Percentiles rank a stretch among this genome's conserved stretches.
Evolutionary conservation across 2,113 vertebrate genomes (phyloP).

Genomic region (Platichthys flesus): DNA sequence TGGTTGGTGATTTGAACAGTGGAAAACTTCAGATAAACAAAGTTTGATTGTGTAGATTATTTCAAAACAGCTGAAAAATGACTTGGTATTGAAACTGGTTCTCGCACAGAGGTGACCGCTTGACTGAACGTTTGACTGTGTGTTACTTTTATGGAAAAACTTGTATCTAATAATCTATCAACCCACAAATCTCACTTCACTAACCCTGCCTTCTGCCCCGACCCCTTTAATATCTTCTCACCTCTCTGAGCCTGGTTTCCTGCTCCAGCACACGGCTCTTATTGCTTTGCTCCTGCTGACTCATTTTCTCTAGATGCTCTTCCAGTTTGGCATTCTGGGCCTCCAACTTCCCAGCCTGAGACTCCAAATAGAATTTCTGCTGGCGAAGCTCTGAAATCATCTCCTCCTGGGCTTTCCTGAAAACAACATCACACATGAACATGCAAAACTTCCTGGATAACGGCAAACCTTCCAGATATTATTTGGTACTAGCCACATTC

Average conservation of each 20-base stretch:
- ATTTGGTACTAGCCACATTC: neutral
- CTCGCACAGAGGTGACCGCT: neutral
- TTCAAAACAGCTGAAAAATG: neutral
- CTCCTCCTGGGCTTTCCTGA: conserved; percentile 99
- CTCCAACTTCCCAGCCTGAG: conserved; percentile 96
- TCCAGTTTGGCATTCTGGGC: conserved; percentile 98
- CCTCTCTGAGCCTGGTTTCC: conserved; percentile 94
- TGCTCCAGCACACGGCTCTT: conserved; percentile 92
- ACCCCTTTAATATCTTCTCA: conserved; percentile 52
- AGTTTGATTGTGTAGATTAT: too few species aligned
- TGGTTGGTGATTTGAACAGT: too few species aligned
- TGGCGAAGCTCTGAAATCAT: conserved; percentile 99
- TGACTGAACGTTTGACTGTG: neutral
- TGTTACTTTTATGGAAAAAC: neutral
- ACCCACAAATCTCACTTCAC: neutral
- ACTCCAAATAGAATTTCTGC: conserved; percentile 99
- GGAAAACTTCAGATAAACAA: too few species aligned
- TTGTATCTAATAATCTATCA: neutral
- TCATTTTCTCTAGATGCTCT: conserved; percentile 97
- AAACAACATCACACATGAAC: conserved; percentile 23
- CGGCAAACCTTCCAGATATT: neutral
- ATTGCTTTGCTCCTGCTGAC: conserved; percentile 94
- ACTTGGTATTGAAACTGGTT: too few species aligned
- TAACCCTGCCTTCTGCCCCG: neutral
- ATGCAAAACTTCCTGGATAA: neutral